Conservation (phyloP, 2,888 invertebrate genomes). For the Trachelus tabidus region DNA sequence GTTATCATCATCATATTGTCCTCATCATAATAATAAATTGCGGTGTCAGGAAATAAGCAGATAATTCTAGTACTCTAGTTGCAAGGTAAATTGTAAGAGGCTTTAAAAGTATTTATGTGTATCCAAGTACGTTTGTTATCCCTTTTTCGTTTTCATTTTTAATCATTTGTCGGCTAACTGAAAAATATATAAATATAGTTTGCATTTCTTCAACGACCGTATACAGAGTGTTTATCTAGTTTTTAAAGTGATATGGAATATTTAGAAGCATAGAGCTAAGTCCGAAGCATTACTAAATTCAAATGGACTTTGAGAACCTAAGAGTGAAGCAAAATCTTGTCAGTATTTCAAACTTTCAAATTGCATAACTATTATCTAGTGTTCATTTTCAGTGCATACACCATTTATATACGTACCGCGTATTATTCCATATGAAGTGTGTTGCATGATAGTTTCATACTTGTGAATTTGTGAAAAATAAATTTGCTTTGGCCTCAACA, state of each 20-base stretch:
- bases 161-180: neutral
- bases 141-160: too few relatives aligned
- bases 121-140: neutral
- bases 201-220: neutral
- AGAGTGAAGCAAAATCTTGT: neutral
- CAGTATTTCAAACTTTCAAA: neutral
- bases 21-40: slow-evolving; percentile 24
- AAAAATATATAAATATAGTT: neutral
- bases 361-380: neutral
- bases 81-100: neutral
- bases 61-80: neutral
- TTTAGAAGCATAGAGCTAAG: neutral
- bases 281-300: neutral
- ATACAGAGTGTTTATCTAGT: neutral
- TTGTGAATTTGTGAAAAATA: neutral
- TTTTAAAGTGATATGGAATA: neutral
- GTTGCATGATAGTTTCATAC: neutral
- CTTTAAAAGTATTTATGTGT: neutral
- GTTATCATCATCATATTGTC: slow-evolving; percentile 30
- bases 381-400: neutral
- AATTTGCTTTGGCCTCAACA: neutral
- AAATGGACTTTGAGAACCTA: neutral
- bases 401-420: neutral
- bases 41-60: neutral
- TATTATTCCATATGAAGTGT: neutral